These are phyloP conservation scores for Crocidura indochinensis DNA, from an alignment of 2,797 vertebrate genomes.

Conservation along the genomic window DNA sequence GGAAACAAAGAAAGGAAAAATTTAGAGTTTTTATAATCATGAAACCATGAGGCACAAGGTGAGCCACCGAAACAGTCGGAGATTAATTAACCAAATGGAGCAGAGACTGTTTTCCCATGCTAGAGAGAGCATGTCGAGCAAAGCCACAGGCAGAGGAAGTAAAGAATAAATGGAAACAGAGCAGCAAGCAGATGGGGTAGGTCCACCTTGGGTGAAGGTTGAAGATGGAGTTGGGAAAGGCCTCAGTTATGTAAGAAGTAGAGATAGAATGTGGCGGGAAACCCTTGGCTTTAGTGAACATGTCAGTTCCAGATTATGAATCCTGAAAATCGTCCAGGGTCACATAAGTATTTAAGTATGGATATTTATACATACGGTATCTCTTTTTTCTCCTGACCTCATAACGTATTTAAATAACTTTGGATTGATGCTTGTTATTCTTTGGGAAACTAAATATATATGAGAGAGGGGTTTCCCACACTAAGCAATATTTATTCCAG, in stretches of 20 bases:
- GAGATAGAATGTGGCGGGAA: not conserved
- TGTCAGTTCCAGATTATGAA: not conserved
- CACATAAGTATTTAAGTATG: not conserved
- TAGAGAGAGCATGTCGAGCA: conserved; percentile 42
- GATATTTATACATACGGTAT: not conserved
- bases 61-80: conserved; percentile 76
- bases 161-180: conserved; percentile 61
- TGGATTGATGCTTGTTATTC: not conserved
- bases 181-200: conserved; percentile 71
- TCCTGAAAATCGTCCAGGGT: not conserved
- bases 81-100: conserved; percentile 84
- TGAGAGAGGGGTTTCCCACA: too few species aligned
- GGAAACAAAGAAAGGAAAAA: conserved; percentile 42
- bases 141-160: conserved; percentile 69
- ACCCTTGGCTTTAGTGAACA: not conserved
- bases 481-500: too few species aligned
- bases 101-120: conserved; percentile 67
- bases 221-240: not conserved
- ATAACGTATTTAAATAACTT: not conserved
- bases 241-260: conserved; percentile 29
- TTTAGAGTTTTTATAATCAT: conserved; percentile 62
- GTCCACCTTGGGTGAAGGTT: conserved; percentile 70
- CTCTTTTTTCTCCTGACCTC: not conserved
- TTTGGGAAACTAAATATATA: not conserved
- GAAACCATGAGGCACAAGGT: conserved; percentile 73